A percentile compares a stretch with the other conserved stretches of the same genome.
These are phyloP conservation scores for Rhynchophorus ferrugineus DNA, from an alignment of 1,140 invertebrate genomes.

Conservation along the genomic window DNA sequence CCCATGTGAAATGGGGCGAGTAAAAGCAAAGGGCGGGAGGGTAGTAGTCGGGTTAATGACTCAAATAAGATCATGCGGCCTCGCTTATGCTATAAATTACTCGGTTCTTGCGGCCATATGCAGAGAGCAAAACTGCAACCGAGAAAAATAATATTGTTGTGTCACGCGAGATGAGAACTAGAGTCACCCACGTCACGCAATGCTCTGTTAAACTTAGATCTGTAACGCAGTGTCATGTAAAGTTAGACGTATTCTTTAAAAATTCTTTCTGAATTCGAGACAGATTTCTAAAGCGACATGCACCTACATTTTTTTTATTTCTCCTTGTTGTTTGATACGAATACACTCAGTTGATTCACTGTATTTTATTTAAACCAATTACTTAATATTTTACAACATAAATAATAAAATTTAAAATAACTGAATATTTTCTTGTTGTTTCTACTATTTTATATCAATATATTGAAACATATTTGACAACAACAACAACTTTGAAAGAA, in stretches of 20 bases:
- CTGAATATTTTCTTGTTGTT: too few species aligned
- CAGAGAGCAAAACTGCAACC: slow-evolving; percentile 9
- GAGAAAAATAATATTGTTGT: slow-evolving; percentile 17
- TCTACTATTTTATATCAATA: too few species aligned
- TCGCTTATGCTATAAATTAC: slow-evolving; percentile 8
- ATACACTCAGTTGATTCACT: too few species aligned
- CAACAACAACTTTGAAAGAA: too few species aligned
- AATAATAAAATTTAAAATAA: too few species aligned
- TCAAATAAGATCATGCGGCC: slow-evolving; percentile 13
- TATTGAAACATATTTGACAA: too few species aligned
- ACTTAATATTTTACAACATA: too few species aligned
- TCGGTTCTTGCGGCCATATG: slow-evolving; percentile 5
- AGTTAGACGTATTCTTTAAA: slow-evolving; percentile 1
- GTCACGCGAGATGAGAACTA: slow-evolving; percentile 17
- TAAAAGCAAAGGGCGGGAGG: slow-evolving; percentile 6
- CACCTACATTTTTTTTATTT: not conserved
- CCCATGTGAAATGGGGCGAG: slow-evolving; percentile 11
- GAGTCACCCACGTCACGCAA: slow-evolving; percentile 14
- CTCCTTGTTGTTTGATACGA: too few species aligned
- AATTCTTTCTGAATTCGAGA: not conserved
- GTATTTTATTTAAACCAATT: too few species aligned
- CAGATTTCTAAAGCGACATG: not conserved
- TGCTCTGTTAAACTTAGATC: slow-evolving; percentile 13
- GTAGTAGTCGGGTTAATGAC: slow-evolving; percentile 9
- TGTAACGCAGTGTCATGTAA: slow-evolving; percentile 11